A percentile compares a stretch with the other conserved stretches of the same genome.
Conservation (phyloP, 2,797 vertebrate species). For the Crenuchus spilurus region DNA sequence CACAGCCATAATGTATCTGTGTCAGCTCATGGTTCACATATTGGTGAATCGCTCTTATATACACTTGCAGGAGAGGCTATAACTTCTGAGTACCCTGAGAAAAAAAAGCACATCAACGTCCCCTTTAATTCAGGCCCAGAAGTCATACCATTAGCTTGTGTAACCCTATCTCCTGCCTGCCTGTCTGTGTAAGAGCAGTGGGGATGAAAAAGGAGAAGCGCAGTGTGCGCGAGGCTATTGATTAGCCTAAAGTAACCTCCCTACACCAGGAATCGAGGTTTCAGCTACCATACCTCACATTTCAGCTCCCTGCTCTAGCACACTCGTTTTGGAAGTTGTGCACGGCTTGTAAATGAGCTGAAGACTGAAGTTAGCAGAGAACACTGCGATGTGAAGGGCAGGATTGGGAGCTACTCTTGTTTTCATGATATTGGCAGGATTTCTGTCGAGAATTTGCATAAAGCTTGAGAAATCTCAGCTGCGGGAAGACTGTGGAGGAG, state of each 20-base stretch:
- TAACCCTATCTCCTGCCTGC: not conserved
- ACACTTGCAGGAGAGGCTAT: too few species aligned
- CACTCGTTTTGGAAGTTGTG: too few species aligned
- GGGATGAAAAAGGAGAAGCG: not conserved
- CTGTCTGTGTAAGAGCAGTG: conserved; percentile 1
- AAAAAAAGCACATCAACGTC: not conserved
- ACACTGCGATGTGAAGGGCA: not conserved
- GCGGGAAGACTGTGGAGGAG: conserved; percentile 15
- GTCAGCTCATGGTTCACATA: too few species aligned
- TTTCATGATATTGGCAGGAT: not conserved
- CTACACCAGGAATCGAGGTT: not conserved
- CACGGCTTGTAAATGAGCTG: not conserved
- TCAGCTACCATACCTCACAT: not conserved
- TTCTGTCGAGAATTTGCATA: not conserved
- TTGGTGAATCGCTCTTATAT: too few species aligned
- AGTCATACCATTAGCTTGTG: conserved; percentile 15
- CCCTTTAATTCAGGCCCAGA: conserved; percentile 1
- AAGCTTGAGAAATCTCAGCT: conserved; percentile 5
- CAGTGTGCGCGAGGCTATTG: not conserved
- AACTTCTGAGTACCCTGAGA: not conserved
- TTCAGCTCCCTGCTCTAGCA: not conserved
- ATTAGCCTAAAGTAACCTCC: not conserved
- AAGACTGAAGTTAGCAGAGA: not conserved
- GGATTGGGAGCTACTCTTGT: not conserved
- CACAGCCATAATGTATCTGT: too few species aligned